Base-by-base conservation (phyloP, 2,113 vertebrate genomes). In the Sorex araneus region DNA sequence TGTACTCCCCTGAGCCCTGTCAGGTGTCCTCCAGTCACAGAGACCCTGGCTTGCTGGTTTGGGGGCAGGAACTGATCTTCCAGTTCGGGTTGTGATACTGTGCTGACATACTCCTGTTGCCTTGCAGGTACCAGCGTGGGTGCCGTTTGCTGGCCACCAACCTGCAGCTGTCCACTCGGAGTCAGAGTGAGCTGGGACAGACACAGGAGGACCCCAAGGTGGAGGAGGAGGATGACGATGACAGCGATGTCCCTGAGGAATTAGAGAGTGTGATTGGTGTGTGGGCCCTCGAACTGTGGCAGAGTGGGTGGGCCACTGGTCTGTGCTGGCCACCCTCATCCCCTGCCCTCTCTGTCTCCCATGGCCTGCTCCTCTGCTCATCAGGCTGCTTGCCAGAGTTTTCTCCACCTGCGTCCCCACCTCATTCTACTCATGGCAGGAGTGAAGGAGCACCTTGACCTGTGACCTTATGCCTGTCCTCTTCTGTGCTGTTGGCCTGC, bases 201-300 rank as follows among this genome's bases (percentile, higher is more conserved):
- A 36, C 47, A n/a, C 50, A 28, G 96, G 87, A 94, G 25, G 36
- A 40, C 2, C 34, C 8, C 36, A 28, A 64, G 25, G 63, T 27
- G 23, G 63, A 64, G 21, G 63, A 64, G 21, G 95, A 96, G 36
- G 95, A 89, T 40, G 97, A 98, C 0, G 99, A 99, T 0, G 99
- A 99, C 90, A 99, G 99, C 1, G 99, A 99, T 66, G 98, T 99
- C 82, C 98, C 99, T 0, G 98, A 98, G 94, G 99, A 99, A 67
- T 98, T 99, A 95, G 99, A 99, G 97, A 98, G 97, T 0, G 98
- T 99, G 84, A 98, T 99, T 87, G 99, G 99, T 99, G 79, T 78
- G 98, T 96, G 54, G 18, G 87, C 45, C 32, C 69, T 69, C 25
- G 18, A 18, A 6, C 57, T 19, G 64, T 8, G 64, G 64, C 8